phyloP scores from a whole-genome alignment of 1,140 invertebrate genomes.

The Drosophila bocqueti region DNA sequence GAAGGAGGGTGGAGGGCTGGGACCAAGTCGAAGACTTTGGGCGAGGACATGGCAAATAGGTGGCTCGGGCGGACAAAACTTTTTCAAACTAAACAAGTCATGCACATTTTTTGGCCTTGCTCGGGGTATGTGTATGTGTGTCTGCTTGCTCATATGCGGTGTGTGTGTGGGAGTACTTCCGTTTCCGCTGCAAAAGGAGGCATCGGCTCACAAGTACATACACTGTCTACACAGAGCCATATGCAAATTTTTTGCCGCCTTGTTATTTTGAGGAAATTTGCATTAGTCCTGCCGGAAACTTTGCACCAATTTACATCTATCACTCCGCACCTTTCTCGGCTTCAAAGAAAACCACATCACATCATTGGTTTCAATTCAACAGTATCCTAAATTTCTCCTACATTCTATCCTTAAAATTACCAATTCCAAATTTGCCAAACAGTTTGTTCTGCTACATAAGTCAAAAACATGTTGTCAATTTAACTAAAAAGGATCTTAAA shows the following conservation, averaged over 20 bases:
- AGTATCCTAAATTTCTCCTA: not conserved
- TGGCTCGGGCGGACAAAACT: constrained; percentile 63
- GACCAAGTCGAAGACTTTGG: constrained; percentile 14
- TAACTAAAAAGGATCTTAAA: not conserved
- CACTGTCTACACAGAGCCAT: not conserved
- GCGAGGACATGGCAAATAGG: constrained; percentile 40
- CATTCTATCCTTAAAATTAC: not conserved
- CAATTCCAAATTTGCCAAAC: not conserved
- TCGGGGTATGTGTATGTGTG: constrained; percentile 15
- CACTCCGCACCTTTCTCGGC: constrained; percentile 22
- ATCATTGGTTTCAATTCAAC: not conserved
- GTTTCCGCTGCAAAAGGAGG: constrained; percentile 32
- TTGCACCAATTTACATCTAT: constrained; percentile 53
- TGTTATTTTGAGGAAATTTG: constrained; percentile 73
- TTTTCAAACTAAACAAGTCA: constrained; percentile 80
- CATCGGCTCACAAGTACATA: constrained; percentile 7
- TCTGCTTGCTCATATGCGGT: constrained; percentile 53
- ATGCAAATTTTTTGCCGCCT: constrained; percentile 40
- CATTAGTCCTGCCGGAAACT: constrained; percentile 50
- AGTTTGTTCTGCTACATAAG: not conserved
- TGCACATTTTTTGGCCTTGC: constrained; percentile 64
- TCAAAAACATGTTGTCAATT: not conserved
- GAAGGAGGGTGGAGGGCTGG: constrained; percentile 16
- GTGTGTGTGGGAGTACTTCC: constrained; percentile 41
- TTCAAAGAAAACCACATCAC: constrained; percentile 1